A percentile compares a stretch with the other conserved stretches of the same genome.
phyloP scores from a whole-genome alignment of 1,140 invertebrate species.

The Eriocheir sinensis region DNA sequence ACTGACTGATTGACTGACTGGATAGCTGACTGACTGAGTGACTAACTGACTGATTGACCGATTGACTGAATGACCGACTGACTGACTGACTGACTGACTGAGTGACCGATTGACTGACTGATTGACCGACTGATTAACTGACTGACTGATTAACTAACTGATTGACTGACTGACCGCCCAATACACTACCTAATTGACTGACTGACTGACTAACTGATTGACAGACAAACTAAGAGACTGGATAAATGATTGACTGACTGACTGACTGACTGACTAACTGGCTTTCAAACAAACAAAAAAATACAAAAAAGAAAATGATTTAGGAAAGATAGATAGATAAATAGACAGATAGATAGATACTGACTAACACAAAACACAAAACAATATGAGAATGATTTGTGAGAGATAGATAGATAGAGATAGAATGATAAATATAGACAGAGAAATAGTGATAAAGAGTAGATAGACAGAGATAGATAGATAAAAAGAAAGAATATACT shows the following conservation, averaged over 20 bases:
- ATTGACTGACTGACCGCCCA: no score
- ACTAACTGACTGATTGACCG: background rate
- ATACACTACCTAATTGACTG: no score
- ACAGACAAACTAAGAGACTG: background rate
- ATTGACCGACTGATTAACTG: background rate
- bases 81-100: background rate
- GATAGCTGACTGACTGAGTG: background rate
- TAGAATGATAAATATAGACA: constrained; percentile 32
- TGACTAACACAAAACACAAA: background rate
- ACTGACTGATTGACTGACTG: background rate
- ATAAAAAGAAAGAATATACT: background rate
- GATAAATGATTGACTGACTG: background rate
- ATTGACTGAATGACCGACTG: background rate
- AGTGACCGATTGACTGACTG: background rate
- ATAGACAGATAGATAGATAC: background rate
- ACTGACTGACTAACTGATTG: no score
- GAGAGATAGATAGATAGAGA: constrained; percentile 37
- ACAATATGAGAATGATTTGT: background rate
- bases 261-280: no score
- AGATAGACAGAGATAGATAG: background rate
- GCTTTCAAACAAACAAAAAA: background rate
- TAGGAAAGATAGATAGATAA: background rate
- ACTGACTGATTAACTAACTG: no score
- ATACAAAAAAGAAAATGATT: background rate
- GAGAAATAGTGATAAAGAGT: no score